Conservation (phyloP, 2,797 vertebrate species). For the Gastrophryne carolinensis region DNA sequence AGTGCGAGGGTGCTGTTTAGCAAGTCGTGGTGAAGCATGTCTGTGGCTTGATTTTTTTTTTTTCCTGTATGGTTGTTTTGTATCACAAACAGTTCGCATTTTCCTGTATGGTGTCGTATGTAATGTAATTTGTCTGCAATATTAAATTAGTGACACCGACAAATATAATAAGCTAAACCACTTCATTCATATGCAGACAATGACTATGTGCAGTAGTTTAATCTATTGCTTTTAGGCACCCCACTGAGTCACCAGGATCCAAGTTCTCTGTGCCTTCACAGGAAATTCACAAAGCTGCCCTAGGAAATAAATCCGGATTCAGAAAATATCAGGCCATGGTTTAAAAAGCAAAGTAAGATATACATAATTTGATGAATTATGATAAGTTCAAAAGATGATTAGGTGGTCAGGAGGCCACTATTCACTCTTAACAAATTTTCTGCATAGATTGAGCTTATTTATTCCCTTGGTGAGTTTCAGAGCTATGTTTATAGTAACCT, state of each 20-base stretch:
- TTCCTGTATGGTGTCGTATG: background rate
- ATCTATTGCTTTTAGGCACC: constrained; percentile 36
- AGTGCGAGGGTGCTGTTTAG: too few species aligned
- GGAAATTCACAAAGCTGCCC: constrained; percentile 35
- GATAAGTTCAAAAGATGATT: constrained; percentile 30
- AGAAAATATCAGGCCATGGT: constrained; percentile 10
- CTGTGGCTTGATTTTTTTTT: too few species aligned
- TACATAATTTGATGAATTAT: constrained; percentile 35
- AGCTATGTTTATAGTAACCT: background rate
- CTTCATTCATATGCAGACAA: constrained; percentile 31
- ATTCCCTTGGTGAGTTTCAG: background rate
- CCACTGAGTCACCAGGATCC: constrained; percentile 22
- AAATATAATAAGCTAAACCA: background rate
- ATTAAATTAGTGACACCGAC: background rate
- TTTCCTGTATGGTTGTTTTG: background rate
- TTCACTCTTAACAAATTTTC: background rate
- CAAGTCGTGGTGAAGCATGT: too few species aligned
- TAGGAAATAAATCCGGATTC: constrained; percentile 27
- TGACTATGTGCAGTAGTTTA: constrained; percentile 28
- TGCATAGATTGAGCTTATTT: background rate
- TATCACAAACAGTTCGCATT: background rate
- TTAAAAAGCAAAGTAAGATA: constrained; percentile 32
- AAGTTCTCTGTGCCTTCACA: constrained; percentile 37
- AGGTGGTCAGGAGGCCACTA: constrained; percentile 25
- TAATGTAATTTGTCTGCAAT: background rate